phyloP scores from a whole-genome alignment of 1,140 invertebrate species.

The Hermetia illucens region DNA sequence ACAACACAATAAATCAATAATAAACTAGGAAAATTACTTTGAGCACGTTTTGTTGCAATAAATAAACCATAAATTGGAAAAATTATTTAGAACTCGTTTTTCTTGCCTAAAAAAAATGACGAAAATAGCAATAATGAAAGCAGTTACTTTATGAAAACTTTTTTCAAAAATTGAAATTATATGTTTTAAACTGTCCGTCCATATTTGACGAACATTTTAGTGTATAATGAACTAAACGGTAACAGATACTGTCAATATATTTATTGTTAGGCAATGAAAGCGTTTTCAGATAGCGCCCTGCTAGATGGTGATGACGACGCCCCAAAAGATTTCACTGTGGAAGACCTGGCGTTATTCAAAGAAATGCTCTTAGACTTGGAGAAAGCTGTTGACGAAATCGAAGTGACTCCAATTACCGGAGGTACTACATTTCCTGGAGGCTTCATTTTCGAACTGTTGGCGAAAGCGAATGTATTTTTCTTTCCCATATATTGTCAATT shows the following conservation, averaged over 20 bases:
- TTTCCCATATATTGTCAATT: background rate
- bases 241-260: background rate
- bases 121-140: too few relatives aligned
- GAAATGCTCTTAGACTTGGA: constrained; percentile 66
- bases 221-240: too few relatives aligned
- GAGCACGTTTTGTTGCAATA: too few relatives aligned
- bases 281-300: constrained; percentile 9
- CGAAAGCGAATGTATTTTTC: constrained; percentile 38
- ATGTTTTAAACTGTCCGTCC: too few relatives aligned
- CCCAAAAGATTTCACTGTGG: constrained; percentile 66
- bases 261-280: constrained; percentile 11
- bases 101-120: too few relatives aligned
- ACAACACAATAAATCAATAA: too few relatives aligned
- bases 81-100: too few relatives aligned
- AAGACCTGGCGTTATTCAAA: constrained; percentile 66
- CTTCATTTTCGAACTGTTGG: constrained; percentile 62
- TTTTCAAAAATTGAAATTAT: too few relatives aligned
- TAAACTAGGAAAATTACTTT: too few relatives aligned
- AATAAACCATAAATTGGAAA: too few relatives aligned
- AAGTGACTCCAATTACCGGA: constrained; percentile 38
- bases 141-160: too few relatives aligned
- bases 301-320: constrained; percentile 19
- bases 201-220: too few relatives aligned
- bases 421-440: constrained; percentile 56
- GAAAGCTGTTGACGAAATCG: constrained; percentile 58